Evolutionary conservation across 2,113 vertebrate species (phyloP).

Genomic region (Australoheros scitulus): DNA sequence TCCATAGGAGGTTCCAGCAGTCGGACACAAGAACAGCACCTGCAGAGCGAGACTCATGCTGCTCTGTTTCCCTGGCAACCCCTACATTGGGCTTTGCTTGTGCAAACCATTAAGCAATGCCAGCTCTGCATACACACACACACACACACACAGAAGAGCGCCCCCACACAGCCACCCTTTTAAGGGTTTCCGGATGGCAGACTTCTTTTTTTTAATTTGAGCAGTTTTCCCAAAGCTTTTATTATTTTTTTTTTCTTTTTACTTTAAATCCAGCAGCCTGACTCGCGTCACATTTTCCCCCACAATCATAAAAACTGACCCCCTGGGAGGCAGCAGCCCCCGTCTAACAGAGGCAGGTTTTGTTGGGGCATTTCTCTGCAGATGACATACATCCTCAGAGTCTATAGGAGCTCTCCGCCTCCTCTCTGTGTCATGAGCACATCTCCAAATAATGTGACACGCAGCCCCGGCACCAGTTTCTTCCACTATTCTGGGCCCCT

Average conservation of each 20-base stretch:
- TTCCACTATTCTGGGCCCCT: constrained; percentile 39
- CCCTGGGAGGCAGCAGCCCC: constrained; percentile 19
- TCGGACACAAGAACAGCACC: constrained; percentile 77
- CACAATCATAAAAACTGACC: constrained; percentile 25
- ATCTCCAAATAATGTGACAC: constrained; percentile 45
- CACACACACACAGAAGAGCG: constrained; percentile 30
- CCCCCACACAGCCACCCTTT: constrained; percentile 59
- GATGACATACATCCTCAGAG: constrained; percentile 29
- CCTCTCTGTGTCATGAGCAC: constrained; percentile 42
- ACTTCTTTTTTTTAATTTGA: constrained; percentile 16
- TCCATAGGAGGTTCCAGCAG: constrained; percentile 71
- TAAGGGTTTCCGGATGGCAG: constrained; percentile 58
- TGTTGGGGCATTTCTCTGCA: constrained; percentile 46
- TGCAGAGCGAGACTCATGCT: constrained; percentile 75
- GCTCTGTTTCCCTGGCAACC: constrained; percentile 82
- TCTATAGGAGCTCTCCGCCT: constrained; percentile 30
- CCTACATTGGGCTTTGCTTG: constrained; percentile 71
- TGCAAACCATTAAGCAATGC: constrained; percentile 75
- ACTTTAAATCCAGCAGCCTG: constrained; percentile 23
- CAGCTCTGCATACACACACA: constrained; percentile 57
- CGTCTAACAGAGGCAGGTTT: constrained; percentile 43
- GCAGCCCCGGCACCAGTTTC: background rate
- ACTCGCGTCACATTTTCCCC: constrained; percentile 51
- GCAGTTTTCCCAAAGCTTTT: constrained; percentile 45
- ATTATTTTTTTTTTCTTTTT: background rate